A percentile compares a stretch with the other conserved stretches of the same genome.
These are phyloP conservation scores for Somateria mollissima DNA, from an alignment of 2,797 vertebrate genomes.

Conservation along the genomic window DNA sequence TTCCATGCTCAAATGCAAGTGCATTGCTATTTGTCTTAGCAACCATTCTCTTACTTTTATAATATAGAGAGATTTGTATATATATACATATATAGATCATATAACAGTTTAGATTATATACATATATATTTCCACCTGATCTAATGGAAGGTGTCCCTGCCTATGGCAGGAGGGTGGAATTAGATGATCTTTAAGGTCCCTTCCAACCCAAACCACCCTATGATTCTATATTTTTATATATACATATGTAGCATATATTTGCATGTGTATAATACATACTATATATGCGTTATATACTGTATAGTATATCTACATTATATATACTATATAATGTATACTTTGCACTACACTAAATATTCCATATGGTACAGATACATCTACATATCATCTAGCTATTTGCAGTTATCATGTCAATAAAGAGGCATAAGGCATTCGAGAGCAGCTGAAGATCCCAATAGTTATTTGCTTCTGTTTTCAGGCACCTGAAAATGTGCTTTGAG, in stretches of 20 bases:
- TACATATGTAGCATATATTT: not conserved
- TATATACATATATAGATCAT: too few relatives aligned
- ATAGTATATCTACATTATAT: not conserved
- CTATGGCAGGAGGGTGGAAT: too few relatives aligned
- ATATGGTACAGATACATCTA: not conserved
- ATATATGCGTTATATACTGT: too few relatives aligned
- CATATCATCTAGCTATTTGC: not conserved
- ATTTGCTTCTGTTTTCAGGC: not conserved
- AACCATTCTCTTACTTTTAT: not conserved
- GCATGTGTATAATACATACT: not conserved
- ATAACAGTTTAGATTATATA: too few relatives aligned
- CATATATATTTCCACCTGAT: too few relatives aligned
- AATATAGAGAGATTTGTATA: not conserved
- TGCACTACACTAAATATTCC: not conserved
- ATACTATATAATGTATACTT: not conserved
- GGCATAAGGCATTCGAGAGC: not conserved
- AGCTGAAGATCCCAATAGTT: not conserved
- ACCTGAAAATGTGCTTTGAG: not conserved
- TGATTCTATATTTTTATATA: too few relatives aligned
- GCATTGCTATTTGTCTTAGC: not conserved
- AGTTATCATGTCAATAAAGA: not conserved
- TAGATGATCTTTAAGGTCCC: too few relatives aligned
- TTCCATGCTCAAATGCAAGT: not conserved
- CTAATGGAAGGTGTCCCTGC: too few relatives aligned
- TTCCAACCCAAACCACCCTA: too few relatives aligned